Base-by-base conservation (phyloP, 2,888 invertebrate species). In the Mimas tiliae region DNA sequence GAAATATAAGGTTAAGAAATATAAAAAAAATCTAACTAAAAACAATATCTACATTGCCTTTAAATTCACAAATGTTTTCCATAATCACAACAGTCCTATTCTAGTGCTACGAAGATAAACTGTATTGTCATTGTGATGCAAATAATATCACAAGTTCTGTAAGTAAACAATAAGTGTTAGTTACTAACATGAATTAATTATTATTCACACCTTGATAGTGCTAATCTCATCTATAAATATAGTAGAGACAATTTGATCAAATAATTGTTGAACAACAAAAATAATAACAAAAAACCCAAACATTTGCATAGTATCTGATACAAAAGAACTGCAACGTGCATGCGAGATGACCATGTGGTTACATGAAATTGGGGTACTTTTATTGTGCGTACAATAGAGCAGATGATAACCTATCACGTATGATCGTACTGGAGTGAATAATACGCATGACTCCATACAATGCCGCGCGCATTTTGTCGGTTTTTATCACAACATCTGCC, bases 401-500 rank as follows among this genome's bases (percentile, higher is more conserved):
- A 85, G 84, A 88, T 87, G 86, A 87, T 85, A 84, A 79, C 74
- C 81, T 81, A 85, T 81, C 80, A 74, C 80, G 75, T 73, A 79
- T 75, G 78, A 83, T 83, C 84, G 84, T 81, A 81, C 76, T 58
- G 42, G 38, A 74, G 77, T 79, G 79, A 79, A 85, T 80, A 79
- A 84, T 81, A 79, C 78, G 76, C 72, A 81, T 80, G 81, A 75
- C 77, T 76, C 76, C 74, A 75, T 77, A 80, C 78, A 84, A 82
- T 82, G 75, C 76, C 76, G 75, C 80, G 81, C 81, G 78, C 78
- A 78, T 74, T 75, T 74, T 77, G 72, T 75, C 70, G 73, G 80
- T 85, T 88, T 89, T 89, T 86, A 87, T 76, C 73, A 71, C 75
- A 79, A 81, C 89, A 89, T 85, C 88, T 88, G 89, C 78, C 73